Base-by-base conservation (phyloP, 2,113 vertebrate genomes). In the Thomomys bottae region DNA sequence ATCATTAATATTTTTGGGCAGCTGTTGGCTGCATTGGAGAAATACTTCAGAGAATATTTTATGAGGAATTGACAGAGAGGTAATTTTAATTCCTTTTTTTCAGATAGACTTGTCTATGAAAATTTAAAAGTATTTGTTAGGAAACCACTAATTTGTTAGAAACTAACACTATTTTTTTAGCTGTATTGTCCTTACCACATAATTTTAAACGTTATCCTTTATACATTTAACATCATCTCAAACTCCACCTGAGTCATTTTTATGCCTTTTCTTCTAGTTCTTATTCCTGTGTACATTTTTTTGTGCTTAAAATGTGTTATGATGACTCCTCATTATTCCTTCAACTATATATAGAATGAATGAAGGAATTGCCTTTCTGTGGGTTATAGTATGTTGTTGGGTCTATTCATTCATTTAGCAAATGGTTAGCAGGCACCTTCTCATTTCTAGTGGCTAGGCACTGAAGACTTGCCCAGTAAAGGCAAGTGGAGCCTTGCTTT, bases 71-170 rank as follows among this genome's bases (percentile, higher is more conserved):
- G 21, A 21, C 57, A 34, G 61, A 73, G 40, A 57, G 18, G 28
- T 20, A 85, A 84, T 72, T 82, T 81, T 40, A 40, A 12, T 36
- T 76, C 42, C 34, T 14, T 28, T 70, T 78, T 79, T 40, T 3
- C 34, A 68, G 34, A 26, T 63, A 67, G 54, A 3, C 30, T 82
- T 26, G 88, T 3, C 49, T 54, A 54, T 54, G 49, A 54, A 54
- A 54, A 54, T 64, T 8, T 84, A 79, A 87, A 95, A 89, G 78
- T 8, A 26, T 79, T 91, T 93, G 21, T 88, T 61, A 84, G 68
- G 86, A n/a, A 81, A 45, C 64, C 77, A 45, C 45, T 45, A 87
- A 82, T 63, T 54, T n/a, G 30, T 63, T 89, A 75, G 59, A 84
- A 87, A 78, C n/a, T 36, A 36, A 64, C 38, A 36, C 7, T 71